A percentile compares a stretch with the other conserved stretches of the same genome.
phyloP scores from a whole-genome alignment of 2,113 vertebrate genomes.

The Sylvietta virens region DNA sequence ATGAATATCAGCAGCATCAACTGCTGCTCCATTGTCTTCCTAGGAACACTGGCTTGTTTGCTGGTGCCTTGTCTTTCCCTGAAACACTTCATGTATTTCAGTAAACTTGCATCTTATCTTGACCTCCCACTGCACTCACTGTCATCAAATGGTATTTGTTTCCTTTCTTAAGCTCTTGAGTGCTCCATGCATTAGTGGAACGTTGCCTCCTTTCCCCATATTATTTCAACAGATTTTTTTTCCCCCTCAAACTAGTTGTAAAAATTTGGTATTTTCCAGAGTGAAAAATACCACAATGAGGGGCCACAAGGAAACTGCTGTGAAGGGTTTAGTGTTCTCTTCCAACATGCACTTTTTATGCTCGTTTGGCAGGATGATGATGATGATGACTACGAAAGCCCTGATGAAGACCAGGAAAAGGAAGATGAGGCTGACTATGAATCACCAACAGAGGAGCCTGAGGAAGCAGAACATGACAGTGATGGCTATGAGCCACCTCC shows the following conservation, averaged over 20 bases:
- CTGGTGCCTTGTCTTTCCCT: not conserved
- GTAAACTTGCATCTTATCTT: not conserved
- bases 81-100: not conserved
- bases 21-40: not conserved
- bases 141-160: not conserved
- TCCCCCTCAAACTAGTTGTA: not conserved
- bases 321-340: not conserved
- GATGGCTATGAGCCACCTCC: conserved; percentile 89
- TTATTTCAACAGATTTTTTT: not conserved
- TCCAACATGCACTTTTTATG: not conserved
- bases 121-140: not conserved
- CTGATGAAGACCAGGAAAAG: conserved; percentile 70
- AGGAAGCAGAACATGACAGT: conserved; percentile 41
- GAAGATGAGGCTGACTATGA: conserved; percentile 86
- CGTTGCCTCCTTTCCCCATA: not conserved
- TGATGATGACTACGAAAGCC: conserved; percentile 89
- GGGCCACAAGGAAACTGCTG: not conserved
- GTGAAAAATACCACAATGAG: not conserved
- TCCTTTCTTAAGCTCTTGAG: not conserved
- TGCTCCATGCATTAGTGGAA: not conserved
- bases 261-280: not conserved
- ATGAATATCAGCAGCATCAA: not conserved
- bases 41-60: not conserved
- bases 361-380: conserved; percentile 70
- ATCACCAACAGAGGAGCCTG: conserved; percentile 77